These are phyloP conservation scores for Cotesia chilonis DNA, from an alignment of 1,140 invertebrate species.

Conservation along the genomic window DNA sequence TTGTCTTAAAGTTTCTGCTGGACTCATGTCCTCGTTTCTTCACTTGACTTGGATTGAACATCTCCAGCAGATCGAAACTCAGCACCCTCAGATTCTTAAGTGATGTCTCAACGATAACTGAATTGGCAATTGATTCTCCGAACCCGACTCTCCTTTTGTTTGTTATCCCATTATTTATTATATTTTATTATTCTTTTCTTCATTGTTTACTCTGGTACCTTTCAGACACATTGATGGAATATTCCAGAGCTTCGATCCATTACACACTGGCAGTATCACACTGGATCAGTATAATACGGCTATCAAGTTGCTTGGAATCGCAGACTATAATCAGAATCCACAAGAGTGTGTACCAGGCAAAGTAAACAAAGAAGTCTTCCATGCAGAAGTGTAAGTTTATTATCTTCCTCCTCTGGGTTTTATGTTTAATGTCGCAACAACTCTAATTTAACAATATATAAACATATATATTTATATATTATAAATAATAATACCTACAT, in stretches of 20 bases:
- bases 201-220: conserved; percentile 9
- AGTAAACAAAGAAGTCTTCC: conserved; percentile 49
- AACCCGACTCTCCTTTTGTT: neutral
- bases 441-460: neutral
- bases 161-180: conserved; percentile 1
- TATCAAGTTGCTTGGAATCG: conserved; percentile 52
- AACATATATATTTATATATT: too few species aligned
- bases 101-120: conserved; percentile 11
- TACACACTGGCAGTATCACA: conserved; percentile 46
- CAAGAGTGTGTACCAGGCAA: conserved; percentile 41
- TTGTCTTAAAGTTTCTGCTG: conserved; percentile 42
- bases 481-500: neutral
- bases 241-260: conserved; percentile 53
- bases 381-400: conserved; percentile 51
- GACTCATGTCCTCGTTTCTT: conserved; percentile 29
- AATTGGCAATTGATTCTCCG: neutral
- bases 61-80: neutral
- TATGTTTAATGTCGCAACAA: neutral
- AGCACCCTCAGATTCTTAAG: conserved; percentile 17
- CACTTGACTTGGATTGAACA: neutral
- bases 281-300: conserved; percentile 53
- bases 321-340: conserved; percentile 46
- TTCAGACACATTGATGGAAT: conserved; percentile 57
- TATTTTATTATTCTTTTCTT: neutral
- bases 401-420: neutral